Evolutionary conservation across 1,140 invertebrate genomes (phyloP), one percentile per base, ranked within the genome.

Genomic region (Achroia grisella): DNA sequence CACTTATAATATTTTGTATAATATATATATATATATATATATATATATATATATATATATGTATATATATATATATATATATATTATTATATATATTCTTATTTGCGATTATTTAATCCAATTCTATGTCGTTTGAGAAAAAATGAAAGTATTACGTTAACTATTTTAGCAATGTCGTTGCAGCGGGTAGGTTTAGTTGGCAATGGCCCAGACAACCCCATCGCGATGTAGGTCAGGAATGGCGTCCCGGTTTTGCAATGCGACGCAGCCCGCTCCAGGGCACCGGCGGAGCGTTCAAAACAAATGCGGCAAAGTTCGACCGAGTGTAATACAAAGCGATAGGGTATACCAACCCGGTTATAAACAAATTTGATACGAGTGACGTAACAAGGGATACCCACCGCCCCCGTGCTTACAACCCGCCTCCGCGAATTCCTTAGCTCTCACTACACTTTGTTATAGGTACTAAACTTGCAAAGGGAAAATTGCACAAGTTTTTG

Each of bases 141-240:
- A 6, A 23, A 6, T 23, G 17, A 23, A 23, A n/a, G n/a, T n/a
- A n/a, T n/a, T 23, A 23, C 17, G 17, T 23, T 3, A 23, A 2
- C 6, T 23, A 23, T 3, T 23, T 2, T 6, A 23, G 17, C 17
- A 23, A 6, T 6, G 6, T 23, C n/a, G n/a, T 23, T 23, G 17
- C 17, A 23, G 17, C 17, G 6, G 17, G n/a, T n/a, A n/a, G 48
- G 49, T 60, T 53, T 42, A 71, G 59, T 72, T 76, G 75, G 74
- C 70, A 59, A 52, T 59, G 62, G 53, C 67, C 71, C 74, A 75
- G 74, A 62, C 65, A 60, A 47, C 59, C 64, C 54, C 56, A 57
- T 56, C 51, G 56, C 65, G 60, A 79, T 76, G 57, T 79, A 79
- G 75, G 75, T 78, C 74, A 78, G 71, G 62, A 64, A 65, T 65